A percentile compares a stretch with the other conserved stretches of the same genome.
Conservation (phyloP, 2,888 invertebrate species). For the Hemaris fuciformis region DNA sequence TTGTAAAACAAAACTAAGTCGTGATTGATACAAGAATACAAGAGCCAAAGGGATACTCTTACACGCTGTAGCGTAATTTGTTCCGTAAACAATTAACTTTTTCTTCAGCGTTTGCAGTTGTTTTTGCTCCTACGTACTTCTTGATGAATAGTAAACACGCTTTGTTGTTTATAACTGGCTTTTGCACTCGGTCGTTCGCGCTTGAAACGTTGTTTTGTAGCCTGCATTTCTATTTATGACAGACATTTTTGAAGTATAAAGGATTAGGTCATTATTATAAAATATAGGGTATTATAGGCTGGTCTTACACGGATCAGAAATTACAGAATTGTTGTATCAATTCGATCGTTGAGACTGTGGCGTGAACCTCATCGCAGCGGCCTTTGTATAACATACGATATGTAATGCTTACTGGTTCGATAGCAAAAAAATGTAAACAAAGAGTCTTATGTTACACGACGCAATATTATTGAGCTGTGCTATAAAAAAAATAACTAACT, state of each 20-base stretch:
- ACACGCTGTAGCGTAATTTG: neutral
- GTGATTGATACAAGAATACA: neutral
- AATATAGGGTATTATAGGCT: too few relatives aligned
- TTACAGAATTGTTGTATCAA: too few relatives aligned
- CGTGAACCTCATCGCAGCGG: too few relatives aligned
- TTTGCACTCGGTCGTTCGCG: conserved; percentile 20
- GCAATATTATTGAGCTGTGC: too few relatives aligned
- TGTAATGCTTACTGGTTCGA: too few relatives aligned
- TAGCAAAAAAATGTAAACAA: too few relatives aligned
- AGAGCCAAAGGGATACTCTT: neutral
- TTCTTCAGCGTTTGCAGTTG: conserved; percentile 5
- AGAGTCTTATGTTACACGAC: too few relatives aligned
- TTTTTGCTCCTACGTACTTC: neutral
- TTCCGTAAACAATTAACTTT: conserved; percentile 9
- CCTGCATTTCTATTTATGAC: neutral
- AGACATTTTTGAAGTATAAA: neutral
- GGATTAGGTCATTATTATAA: too few relatives aligned
- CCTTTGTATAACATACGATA: too few relatives aligned
- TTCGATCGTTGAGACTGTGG: too few relatives aligned
- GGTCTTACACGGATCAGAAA: too few relatives aligned
- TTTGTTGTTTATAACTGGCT: conserved; percentile 32
- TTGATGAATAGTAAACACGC: conserved; percentile 5
- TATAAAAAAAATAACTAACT: too few relatives aligned
- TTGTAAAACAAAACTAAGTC: neutral
- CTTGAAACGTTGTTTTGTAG: neutral